phyloP scores from a whole-genome alignment of 2,888 invertebrate genomes.

The Cryptophagus acutangulus region DNA sequence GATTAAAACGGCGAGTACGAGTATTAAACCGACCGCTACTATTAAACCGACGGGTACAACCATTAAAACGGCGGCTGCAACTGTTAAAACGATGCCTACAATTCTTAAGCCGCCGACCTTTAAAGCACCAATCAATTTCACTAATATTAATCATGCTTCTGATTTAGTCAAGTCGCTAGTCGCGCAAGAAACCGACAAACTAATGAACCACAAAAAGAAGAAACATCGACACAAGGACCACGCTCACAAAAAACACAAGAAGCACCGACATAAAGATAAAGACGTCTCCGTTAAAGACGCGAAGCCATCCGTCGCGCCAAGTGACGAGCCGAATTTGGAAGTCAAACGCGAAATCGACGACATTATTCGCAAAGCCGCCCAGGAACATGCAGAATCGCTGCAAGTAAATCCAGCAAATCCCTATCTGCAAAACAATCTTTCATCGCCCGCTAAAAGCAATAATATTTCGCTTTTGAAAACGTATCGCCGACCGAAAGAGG shows the following conservation, averaged over 20 bases:
- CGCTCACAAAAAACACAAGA: slow-evolving; percentile 39
- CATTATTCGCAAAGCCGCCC: slow-evolving; percentile 42
- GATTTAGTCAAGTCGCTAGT: slow-evolving; percentile 35
- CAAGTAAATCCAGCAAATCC: slow-evolving; percentile 12
- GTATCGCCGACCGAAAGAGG: slow-evolving; percentile 25
- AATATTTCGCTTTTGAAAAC: slow-evolving; percentile 24
- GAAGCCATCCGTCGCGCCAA: slow-evolving; percentile 6
- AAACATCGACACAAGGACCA: slow-evolving; percentile 36
- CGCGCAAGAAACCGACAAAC: slow-evolving; percentile 33
- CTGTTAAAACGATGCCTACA: too few relatives aligned
- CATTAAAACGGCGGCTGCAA: neutral
- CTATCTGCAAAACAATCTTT: slow-evolving; percentile 2
- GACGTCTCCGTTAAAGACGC: too few relatives aligned
- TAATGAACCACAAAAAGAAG: slow-evolving; percentile 37
- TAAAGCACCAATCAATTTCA: too few relatives aligned
- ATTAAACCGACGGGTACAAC: too few relatives aligned
- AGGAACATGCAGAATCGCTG: slow-evolving; percentile 41
- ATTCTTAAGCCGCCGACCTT: too few relatives aligned
- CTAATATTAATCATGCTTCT: slow-evolving; percentile 21
- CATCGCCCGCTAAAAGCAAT: slow-evolving; percentile 7
- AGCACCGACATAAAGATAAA: slow-evolving; percentile 42
- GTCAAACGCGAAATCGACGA: slow-evolving; percentile 39
- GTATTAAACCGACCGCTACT: too few relatives aligned
- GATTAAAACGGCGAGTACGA: too few relatives aligned
- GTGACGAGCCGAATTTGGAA: slow-evolving; percentile 19